These are phyloP conservation scores for Geococcyx californianus DNA, from an alignment of 2,113 vertebrate species.

Conservation along the genomic window DNA sequence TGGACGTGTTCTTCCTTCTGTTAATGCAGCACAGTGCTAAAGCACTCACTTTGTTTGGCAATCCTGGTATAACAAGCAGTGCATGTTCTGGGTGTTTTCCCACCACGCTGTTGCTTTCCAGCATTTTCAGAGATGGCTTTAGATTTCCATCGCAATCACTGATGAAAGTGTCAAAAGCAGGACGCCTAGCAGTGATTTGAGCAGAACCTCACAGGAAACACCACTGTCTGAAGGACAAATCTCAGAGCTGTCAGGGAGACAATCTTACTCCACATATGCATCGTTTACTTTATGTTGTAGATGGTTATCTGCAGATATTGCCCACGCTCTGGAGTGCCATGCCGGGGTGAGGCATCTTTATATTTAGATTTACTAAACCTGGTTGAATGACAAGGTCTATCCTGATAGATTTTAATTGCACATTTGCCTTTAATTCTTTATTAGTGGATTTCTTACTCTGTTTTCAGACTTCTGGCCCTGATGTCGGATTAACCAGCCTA, in stretches of 20 bases:
- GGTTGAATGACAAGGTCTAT: background rate
- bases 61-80: background rate
- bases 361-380: background rate
- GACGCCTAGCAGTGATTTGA: background rate
- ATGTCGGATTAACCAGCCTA: background rate
- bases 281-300: background rate
- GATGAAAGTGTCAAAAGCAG: background rate
- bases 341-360: too few species aligned
- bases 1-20: background rate
- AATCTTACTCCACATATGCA: background rate
- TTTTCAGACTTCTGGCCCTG: background rate
- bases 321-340: background rate
- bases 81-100: background rate
- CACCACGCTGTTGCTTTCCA: background rate
- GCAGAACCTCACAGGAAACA: background rate
- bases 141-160: background rate
- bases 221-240: background rate
- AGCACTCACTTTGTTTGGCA: background rate
- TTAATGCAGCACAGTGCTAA: background rate
- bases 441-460: background rate
- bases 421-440: background rate
- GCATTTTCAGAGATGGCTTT: background rate
- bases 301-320: background rate
- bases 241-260: background rate
- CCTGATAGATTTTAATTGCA: background rate